Evolutionary conservation across 2,888 invertebrate species (phyloP), one percentile per base, ranked within the genome.

Genomic region (Cantharis nigra): DNA sequence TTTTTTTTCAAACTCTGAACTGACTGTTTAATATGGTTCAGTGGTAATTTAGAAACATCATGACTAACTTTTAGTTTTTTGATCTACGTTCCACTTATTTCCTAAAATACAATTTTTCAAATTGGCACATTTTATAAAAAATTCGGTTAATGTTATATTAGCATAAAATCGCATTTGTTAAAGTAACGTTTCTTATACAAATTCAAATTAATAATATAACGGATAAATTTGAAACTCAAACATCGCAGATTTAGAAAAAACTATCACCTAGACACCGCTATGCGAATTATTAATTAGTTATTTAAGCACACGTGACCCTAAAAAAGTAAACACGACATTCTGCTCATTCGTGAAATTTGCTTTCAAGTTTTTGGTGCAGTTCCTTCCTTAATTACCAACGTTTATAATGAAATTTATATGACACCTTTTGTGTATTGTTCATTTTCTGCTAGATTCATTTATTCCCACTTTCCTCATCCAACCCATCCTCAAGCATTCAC

Each of bases 391-490:
- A 49, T 49, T 49, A 49, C n/a, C 49, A 49, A 49, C 49, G 49
- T 49, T 49, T 49, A 49, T 49, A 49, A 49, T 49, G 49, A 49
- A 49, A 49, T 49, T 49, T 49, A 49, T 49, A 49, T 49, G 49
- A 49, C 49, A 49, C 49, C 49, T 49, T 49, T 49, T 49, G 49
- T 49, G 49, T 49, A 49, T 49, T 49, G 49, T 49, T 49, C 49
- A n/a, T 49, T 49, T 49, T 49, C 49, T 49, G 49, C 49, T 49
- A n/a, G 49, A 49, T n/a, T 49, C 49, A 49, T 49, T 49, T 70
- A 69, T 75, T 75, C 77, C 72, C 75, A 77, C 79, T 75, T 75
- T 75, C 75, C 77, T 76, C 75, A 72, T 72, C 71, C 76, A 26
- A 69, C 67, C 67, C 75, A 78, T 72, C 76, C 75, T 78, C 78